Base-by-base conservation (phyloP, 2,113 vertebrate genomes). In the Paralichthys olivaceus region DNA sequence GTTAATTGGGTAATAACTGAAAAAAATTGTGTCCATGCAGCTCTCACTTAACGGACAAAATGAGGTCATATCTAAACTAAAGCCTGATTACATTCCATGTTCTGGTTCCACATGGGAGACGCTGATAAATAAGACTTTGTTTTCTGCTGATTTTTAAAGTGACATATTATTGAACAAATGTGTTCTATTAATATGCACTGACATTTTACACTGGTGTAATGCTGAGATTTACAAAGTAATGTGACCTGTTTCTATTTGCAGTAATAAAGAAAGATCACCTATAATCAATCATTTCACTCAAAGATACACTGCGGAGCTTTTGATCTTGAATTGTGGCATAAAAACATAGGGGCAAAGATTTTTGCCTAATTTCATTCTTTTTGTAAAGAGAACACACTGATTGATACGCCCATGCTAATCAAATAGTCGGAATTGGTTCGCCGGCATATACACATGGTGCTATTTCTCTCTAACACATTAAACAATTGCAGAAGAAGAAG, bases 1-100 rank as follows among this genome's bases (percentile, higher is more conserved):
- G 87, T 91, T 91, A 87, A 89, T 61, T 87, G 70, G 15, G 80
- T 91, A 92, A 92, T 92, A 87, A 89, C 77, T 84, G 88, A 73
- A 77, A 78, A 77, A 84, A 81, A 89, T 43, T 80, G 70, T 83
- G 81, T 84, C 80, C 87, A 80, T 28, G 78, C 77, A 80, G 79
- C 75, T 68, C 69, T 80, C 61, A 70, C 79, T 79, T 79, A 82
- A 79, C 63, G 82, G 67, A 73, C 45, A 64, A 81, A 83, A 91
- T 75, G 67, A 77, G 87, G 89, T 91, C 87, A 81, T 79, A 79
- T 59, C 85, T 84, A 81, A 78, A 85, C 79, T 77, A 77, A 86
- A 88, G 64, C 76, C 58, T 90, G 90, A 90, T 91, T 87, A 81
- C 72, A 77, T 86, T 83, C 79, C 77, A 75, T 81, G 83, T 91